Conservation (phyloP, 2,888 invertebrate species). For the Tenthredo mesomela region DNA sequence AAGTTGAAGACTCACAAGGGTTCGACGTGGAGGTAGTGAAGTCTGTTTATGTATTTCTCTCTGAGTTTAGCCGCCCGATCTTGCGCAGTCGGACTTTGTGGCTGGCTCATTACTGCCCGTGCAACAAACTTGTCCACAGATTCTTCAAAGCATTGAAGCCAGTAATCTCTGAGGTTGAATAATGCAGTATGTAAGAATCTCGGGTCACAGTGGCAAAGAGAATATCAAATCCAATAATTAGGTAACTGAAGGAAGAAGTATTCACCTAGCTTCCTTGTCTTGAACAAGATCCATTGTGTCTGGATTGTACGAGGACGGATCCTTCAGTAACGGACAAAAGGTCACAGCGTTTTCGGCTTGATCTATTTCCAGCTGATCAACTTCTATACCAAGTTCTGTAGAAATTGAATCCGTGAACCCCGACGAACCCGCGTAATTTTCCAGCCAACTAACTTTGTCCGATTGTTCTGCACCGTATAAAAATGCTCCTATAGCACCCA, state of each 20-base stretch:
- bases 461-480: slow-evolving; percentile 83
- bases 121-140: slow-evolving; percentile 91
- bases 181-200: slow-evolving; percentile 28
- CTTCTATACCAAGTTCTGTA: slow-evolving; percentile 73
- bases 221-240: background rate
- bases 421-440: slow-evolving; percentile 85
- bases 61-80: slow-evolving; percentile 91
- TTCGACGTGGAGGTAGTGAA: slow-evolving; percentile 87
- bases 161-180: slow-evolving; percentile 83
- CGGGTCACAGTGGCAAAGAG: background rate
- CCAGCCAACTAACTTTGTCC: slow-evolving; percentile 83
- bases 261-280: slow-evolving; percentile 89
- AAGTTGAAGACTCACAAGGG: slow-evolving; percentile 84
- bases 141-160: slow-evolving; percentile 94
- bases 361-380: slow-evolving; percentile 76
- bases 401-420: slow-evolving; percentile 80
- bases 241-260: background rate
- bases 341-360: slow-evolving; percentile 80
- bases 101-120: slow-evolving; percentile 90
- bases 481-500: slow-evolving; percentile 86
- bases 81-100: slow-evolving; percentile 86
- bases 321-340: slow-evolving; percentile 87
- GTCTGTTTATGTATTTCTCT: slow-evolving; percentile 89
- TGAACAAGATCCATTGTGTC: slow-evolving; percentile 94
- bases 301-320: slow-evolving; percentile 90